These are phyloP conservation scores for Pachypsylla venusta DNA, from an alignment of 1,140 invertebrate genomes.

Conservation along the genomic window DNA sequence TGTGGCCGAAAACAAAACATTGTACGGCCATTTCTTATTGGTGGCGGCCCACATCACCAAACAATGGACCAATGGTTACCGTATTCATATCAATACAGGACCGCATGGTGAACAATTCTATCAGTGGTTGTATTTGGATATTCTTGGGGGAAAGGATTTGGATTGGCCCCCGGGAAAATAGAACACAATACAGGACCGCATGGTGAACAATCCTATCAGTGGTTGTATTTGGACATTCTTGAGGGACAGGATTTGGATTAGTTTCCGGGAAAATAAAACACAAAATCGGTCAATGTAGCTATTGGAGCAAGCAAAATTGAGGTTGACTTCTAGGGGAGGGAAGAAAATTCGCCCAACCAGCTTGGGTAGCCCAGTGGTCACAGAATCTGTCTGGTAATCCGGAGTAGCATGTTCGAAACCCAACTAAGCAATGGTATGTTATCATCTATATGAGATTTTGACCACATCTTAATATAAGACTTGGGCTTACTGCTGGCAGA, in stretches of 20 bases:
- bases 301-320: too few relatives aligned
- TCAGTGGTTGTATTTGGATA: neutral
- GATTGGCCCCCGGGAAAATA: constrained; percentile 1
- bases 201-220: neutral
- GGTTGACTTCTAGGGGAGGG: too few relatives aligned
- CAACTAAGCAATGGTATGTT: too few relatives aligned
- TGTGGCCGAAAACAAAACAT: neutral
- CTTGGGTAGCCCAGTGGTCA: too few relatives aligned
- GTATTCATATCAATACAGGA: neutral
- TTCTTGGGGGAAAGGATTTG: neutral
- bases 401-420: too few relatives aligned
- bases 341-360: too few relatives aligned
- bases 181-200: neutral
- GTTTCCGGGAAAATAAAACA: neutral
- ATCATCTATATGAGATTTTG: too few relatives aligned
- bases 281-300: too few relatives aligned
- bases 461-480: too few relatives aligned
- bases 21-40: neutral
- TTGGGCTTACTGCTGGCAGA: too few relatives aligned
- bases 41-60: neutral
- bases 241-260: neutral
- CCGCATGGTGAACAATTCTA: neutral
- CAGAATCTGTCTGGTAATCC: too few relatives aligned
- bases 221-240: neutral
- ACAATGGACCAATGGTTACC: neutral